phyloP scores from a whole-genome alignment of 2,113 vertebrate species.

The Calidris pygmaea region DNA sequence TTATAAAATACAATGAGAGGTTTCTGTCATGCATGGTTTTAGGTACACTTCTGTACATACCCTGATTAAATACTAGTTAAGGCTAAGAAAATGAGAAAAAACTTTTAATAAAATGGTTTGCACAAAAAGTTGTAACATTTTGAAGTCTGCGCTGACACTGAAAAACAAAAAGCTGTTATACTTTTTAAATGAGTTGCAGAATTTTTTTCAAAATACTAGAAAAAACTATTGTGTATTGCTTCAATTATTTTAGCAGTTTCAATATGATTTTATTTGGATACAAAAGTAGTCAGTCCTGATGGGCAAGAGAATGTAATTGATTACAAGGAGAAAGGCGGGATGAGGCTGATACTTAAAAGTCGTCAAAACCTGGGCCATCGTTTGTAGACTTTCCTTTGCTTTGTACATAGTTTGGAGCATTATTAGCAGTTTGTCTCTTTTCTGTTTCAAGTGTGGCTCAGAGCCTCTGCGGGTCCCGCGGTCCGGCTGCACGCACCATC shows the following conservation, averaged over 20 bases:
- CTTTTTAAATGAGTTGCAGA: not conserved
- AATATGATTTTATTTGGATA: not conserved
- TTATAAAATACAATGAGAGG: not conserved
- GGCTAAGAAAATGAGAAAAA: not conserved
- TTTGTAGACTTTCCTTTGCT: accelerated
- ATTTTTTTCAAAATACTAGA: not conserved
- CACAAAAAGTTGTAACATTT: not conserved
- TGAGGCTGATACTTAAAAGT: not conserved
- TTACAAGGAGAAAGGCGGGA: not conserved
- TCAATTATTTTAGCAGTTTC: not conserved
- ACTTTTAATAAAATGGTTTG: not conserved
- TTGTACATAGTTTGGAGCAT: accelerated
- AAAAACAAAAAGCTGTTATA: not conserved
- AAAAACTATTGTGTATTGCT: not conserved
- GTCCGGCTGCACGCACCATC: accelerated
- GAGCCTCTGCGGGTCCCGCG: accelerated
- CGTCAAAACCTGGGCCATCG: not conserved
- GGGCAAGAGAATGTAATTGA: not conserved
- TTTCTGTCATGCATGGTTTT: not conserved
- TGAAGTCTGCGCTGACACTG: not conserved
- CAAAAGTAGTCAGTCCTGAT: not conserved
- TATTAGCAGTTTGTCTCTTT: not conserved
- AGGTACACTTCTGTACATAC: not conserved
- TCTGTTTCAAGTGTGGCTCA: not conserved
- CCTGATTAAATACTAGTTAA: not conserved